Base-by-base conservation (phyloP, 2,797 vertebrate species). In the Anisognathus igniventris region DNA sequence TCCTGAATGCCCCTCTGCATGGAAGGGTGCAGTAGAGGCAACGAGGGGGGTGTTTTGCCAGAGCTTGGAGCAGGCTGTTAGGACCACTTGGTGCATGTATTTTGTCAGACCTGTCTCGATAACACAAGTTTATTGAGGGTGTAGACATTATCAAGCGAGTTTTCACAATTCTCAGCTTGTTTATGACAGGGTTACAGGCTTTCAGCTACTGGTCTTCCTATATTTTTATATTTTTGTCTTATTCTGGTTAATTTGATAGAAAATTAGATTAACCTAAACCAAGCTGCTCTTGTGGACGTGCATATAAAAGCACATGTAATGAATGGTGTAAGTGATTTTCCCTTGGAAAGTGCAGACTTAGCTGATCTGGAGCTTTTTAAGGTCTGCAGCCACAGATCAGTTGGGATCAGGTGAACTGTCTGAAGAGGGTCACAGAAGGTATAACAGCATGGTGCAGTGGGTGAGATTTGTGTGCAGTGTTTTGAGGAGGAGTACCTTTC, bases 51-150 rank as follows among this genome's bases (percentile, higher is more conserved):
- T 6, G 4, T 42, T 50, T 70, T 51, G 13, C n/a, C 51, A 42
- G 75, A 58, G 58, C 58, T 68, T 65, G 37, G 40, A 45, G 44
- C 1, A 4, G 60, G 24, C 23, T 37, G 0, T 42, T 17, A 24
- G 61, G 45, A 57, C 48, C 14, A 7, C 20, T 39, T 0, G 0
- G 25, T 35, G 11, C 24, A 3, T 25, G 10, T 61, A 30, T 81
- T 73, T 64, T 73, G 33, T 66, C 72, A 74, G 65, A 58, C 17
- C 22, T 85, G 27, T 64, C 39, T 74, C 48, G 13, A 6, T 65
- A 47, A 60, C 17, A n/a, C 21, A 68, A 58, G 37, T 78, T 48
- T 76, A 1, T n/a, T 66, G 33, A 66, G 39, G 2, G 9, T 62
- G 9, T 37, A 67, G 60, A 37, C 2, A 7, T 73, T 66, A 60